Evolutionary conservation across 2,797 vertebrate genomes (phyloP).

Genomic region (Etheostoma nigrum): DNA sequence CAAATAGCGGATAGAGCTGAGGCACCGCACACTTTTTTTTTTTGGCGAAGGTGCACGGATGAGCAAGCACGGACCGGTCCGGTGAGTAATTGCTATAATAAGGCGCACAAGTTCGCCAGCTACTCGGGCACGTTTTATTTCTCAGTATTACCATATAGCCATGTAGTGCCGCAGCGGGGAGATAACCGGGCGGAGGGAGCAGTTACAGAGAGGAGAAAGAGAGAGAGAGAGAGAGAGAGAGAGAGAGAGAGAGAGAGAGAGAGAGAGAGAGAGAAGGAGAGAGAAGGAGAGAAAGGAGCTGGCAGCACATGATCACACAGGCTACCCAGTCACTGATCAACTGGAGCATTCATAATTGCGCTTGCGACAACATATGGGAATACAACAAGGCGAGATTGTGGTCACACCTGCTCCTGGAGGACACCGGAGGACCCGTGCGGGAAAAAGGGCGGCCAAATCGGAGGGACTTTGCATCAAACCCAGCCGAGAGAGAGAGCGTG

Average conservation of each 20-base stretch:
- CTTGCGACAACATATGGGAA: constrained; percentile 81
- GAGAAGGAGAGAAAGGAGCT: constrained; percentile 56
- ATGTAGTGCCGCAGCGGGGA: constrained; percentile 80
- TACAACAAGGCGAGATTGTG: constrained; percentile 75
- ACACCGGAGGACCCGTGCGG: constrained; percentile 55
- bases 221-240: not conserved
- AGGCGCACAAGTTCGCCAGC: constrained; percentile 74
- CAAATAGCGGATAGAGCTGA: constrained; percentile 60
- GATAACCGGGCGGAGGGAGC: constrained; percentile 81
- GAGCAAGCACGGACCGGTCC: constrained; percentile 52
- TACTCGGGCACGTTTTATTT: constrained; percentile 63
- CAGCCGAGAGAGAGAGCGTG: constrained; percentile 45
- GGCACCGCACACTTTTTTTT: constrained; percentile 37
- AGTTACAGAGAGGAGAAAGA: constrained; percentile 57
- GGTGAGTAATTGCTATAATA: constrained; percentile 70
- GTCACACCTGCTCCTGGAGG: constrained; percentile 72
- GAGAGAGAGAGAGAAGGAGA: not conserved
- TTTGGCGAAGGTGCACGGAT: constrained; percentile 42
- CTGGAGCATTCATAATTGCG: constrained; percentile 69
- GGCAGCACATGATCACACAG: constrained; percentile 77
- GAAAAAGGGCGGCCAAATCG: constrained; percentile 42
- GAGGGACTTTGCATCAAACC: constrained; percentile 55
- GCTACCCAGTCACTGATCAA: constrained; percentile 76
- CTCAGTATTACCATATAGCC: constrained; percentile 65
- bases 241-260: constrained; percentile 50